Evolutionary conservation across 2,888 invertebrate genomes (phyloP), one percentile per base, ranked within the genome.

Genomic region (Sinhomidia bicolor): DNA sequence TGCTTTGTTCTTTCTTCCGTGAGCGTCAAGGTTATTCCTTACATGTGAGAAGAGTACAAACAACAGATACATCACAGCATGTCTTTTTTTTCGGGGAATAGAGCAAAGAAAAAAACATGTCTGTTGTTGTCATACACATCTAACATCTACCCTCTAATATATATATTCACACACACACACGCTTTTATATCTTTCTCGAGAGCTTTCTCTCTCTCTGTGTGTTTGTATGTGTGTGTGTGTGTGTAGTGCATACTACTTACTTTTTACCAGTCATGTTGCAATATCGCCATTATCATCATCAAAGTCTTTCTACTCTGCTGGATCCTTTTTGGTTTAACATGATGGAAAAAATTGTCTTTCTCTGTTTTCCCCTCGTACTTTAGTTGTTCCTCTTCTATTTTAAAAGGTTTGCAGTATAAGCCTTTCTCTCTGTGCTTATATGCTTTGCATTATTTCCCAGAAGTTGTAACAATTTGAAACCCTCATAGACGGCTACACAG

Each of bases 11-110:
- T 79, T 23, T 84, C 79, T 65, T 82, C 78, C 76, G 82, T 82
- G 82, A 74, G 71, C 88, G 88, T 88, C 88, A 88, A 88, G 88
- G 88, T 88, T 88, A 81, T 51, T 57, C 51, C 26, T 26, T 29
- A 32, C 26, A 62, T 60, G 41, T n/a, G n/a, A n/a, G n/a, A n/a
- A n/a, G n/a, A n/a, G n/a, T 80, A 74, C 62, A 76, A 47, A 51
- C 76, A 47, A 51, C 51, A 26, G 74, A 47, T 57, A 71, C 47
- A 74, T 26, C 44, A 26, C 74, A 20, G 10, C 23, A 36, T 82
- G 51, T 32, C n/a, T 44, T 80, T 10, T 68, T 71, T 76, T 84
- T 74, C 44, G 12, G 36, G 41, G 12, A 17, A 36, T 12, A 29
- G 57, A 57, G 51, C 10, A 78, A 74, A 44, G 60, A 62, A 41